These are phyloP conservation scores for Ellobius talpinus DNA, from an alignment of 2,113 vertebrate species.

Conservation along the genomic window DNA sequence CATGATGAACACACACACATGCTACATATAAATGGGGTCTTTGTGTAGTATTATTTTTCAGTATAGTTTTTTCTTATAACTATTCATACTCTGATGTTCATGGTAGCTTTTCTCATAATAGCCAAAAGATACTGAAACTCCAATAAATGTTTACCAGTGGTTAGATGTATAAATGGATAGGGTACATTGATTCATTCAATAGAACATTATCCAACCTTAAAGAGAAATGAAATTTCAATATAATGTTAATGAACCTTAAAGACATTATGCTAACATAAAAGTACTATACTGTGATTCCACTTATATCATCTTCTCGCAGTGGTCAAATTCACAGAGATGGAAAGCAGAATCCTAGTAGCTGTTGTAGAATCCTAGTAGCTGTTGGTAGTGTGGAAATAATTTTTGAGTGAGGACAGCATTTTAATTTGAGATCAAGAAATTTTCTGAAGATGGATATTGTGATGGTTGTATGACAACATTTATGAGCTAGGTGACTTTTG, in stretches of 20 bases:
- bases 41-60: constrained; percentile 16
- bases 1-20: neutral
- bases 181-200: neutral
- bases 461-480: neutral
- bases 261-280: neutral
- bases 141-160: neutral
- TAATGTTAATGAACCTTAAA: neutral
- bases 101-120: neutral
- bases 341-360: neutral
- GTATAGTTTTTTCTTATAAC: neutral
- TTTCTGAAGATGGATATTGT: neutral
- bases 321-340: neutral
- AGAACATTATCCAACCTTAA: neutral
- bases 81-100: neutral
- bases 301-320: neutral
- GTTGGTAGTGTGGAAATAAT: neutral
- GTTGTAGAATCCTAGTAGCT: neutral
- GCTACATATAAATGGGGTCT: neutral
- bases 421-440: neutral
- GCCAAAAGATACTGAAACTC: neutral
- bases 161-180: neutral
- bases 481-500: neutral
- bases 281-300: neutral
- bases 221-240: neutral
- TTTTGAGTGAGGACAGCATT: neutral